Percentiles rank a stretch among this genome's conserved stretches.
phyloP scores from a whole-genome alignment of 2,113 vertebrate genomes.

The Empidonax traillii region DNA sequence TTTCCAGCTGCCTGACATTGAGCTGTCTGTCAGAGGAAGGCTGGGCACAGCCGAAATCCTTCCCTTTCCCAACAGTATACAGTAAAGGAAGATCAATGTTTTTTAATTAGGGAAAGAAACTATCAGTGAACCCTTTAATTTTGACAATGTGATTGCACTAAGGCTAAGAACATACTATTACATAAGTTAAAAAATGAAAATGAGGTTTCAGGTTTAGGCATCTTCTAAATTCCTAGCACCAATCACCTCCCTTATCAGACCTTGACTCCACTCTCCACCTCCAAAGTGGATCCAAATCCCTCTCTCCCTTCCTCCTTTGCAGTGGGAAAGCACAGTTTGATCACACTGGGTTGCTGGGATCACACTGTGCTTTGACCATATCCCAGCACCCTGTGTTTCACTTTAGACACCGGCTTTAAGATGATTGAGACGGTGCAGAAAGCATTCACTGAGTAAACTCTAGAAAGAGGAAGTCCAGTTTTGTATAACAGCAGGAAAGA shows the following conservation, averaged over 20 bases:
- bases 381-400: neutral
- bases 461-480: neutral
- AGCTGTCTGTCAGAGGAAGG: neutral
- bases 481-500: neutral
- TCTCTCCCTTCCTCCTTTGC: neutral
- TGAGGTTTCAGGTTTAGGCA: neutral
- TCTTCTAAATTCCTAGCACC: neutral
- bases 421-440: neutral
- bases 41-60: neutral
- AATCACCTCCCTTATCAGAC: neutral
- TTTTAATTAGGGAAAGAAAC: neutral
- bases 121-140: neutral
- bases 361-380: neutral
- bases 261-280: neutral
- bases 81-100: neutral
- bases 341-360: neutral
- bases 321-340: neutral
- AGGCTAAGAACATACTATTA: neutral
- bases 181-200: neutral
- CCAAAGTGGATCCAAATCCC: neutral
- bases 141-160: neutral
- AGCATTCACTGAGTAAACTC: neutral
- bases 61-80: neutral
- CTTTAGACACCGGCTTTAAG: neutral
- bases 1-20: neutral